These are phyloP conservation scores for Kryptolebias marmoratus DNA, from an alignment of 2,113 vertebrate genomes.

Conservation along the genomic window DNA sequence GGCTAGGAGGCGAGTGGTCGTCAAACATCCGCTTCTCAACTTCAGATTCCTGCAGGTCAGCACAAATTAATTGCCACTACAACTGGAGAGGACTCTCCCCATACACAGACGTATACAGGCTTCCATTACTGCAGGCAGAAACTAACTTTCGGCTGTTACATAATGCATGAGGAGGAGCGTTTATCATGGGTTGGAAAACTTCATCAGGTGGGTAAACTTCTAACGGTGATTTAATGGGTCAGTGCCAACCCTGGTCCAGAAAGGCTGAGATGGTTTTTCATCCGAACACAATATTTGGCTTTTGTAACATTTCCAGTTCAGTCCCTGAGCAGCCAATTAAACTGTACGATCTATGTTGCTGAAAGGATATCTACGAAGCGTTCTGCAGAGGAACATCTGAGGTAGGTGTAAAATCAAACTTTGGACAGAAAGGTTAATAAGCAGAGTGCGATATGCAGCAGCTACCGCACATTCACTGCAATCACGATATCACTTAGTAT, in stretches of 20 bases:
- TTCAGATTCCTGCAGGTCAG: conserved; percentile 35
- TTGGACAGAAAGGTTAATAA: neutral
- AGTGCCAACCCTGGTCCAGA: conserved; percentile 1
- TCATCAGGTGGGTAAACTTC: conserved; percentile 1
- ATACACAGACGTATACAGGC: neutral
- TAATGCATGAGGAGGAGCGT: conserved; percentile 1
- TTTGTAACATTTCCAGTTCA: conserved; percentile 54
- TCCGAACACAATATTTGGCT: conserved; percentile 26
- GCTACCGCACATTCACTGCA: neutral
- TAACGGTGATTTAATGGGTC: conserved; percentile 11
- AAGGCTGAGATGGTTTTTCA: neutral
- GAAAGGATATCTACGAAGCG: conserved; percentile 9
- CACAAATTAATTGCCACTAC: conserved; percentile 43
- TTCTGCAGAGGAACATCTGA: conserved; percentile 10
- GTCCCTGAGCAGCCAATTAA: conserved; percentile 66
- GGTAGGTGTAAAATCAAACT: conserved; percentile 8
- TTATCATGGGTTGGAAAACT: conserved; percentile 33
- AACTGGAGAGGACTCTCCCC: conserved; percentile 18
- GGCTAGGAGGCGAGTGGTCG: conserved; percentile 7
- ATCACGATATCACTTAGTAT: neutral
- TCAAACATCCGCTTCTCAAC: conserved; percentile 22
- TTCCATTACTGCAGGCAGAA: too few species aligned
- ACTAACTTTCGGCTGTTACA: neutral
- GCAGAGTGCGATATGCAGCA: neutral
- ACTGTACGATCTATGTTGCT: conserved; percentile 35